A percentile compares a stretch with the other conserved stretches of the same genome.
Conservation (phyloP, 2,888 invertebrate species). For the Cryptocephalus primarius region DNA sequence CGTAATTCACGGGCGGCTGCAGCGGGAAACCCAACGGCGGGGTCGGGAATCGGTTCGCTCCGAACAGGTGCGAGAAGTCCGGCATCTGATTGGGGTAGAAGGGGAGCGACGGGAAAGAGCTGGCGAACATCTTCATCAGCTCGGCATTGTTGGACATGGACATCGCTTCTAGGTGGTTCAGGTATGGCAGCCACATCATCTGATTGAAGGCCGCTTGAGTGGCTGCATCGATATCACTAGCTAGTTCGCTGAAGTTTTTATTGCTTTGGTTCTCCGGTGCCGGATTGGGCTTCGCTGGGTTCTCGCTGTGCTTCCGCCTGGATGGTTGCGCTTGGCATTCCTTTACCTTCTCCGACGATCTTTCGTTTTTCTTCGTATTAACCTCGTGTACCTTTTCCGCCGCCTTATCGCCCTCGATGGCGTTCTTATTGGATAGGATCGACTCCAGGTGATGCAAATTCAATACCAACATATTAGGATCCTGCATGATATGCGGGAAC, state of each 20-base stretch:
- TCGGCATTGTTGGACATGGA: slow-evolving; percentile 42
- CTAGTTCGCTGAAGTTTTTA: slow-evolving; percentile 33
- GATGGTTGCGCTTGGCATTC: slow-evolving; percentile 1
- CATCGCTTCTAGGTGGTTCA: slow-evolving; percentile 51
- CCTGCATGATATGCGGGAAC: slow-evolving; percentile 59
- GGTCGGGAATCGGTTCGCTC: slow-evolving; percentile 36
- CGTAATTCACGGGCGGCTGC: slow-evolving; percentile 38
- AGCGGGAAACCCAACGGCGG: slow-evolving; percentile 33
- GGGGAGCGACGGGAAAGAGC: slow-evolving; percentile 38
- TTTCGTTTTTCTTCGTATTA: slow-evolving; percentile 22
- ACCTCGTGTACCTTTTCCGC: slow-evolving; percentile 15
- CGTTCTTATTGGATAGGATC: slow-evolving; percentile 40
- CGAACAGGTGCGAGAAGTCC: slow-evolving; percentile 42
- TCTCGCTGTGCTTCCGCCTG: slow-evolving; percentile 10
- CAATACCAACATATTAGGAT: slow-evolving; percentile 69
- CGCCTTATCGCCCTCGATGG: slow-evolving; percentile 8
- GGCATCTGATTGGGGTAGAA: slow-evolving; percentile 35
- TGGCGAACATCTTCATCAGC: slow-evolving; percentile 42
- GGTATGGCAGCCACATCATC: slow-evolving; percentile 65
- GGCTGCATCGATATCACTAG: slow-evolving; percentile 58
- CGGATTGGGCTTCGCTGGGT: slow-evolving; percentile 2
- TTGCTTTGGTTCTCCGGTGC: slow-evolving; percentile 3
- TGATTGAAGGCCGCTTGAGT: slow-evolving; percentile 59
- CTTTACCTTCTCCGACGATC: slow-evolving; percentile 14
- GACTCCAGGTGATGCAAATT: slow-evolving; percentile 62